These are phyloP conservation scores for Rynchops niger DNA, from an alignment of 2,113 vertebrate species.

Conservation along the genomic window DNA sequence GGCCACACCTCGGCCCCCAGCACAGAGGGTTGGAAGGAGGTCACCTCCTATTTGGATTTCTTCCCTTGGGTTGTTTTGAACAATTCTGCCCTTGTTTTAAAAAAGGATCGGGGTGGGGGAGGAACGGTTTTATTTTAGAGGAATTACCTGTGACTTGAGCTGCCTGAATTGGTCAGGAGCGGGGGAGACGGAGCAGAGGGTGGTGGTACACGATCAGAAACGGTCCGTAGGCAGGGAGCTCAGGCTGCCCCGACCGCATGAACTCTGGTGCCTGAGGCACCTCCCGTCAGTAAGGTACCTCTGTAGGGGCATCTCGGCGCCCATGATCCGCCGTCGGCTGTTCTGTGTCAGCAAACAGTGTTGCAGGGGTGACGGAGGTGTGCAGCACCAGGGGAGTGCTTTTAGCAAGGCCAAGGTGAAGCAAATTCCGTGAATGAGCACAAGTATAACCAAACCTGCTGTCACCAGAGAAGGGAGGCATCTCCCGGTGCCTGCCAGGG, in stretches of 20 bases:
- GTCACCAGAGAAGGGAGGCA: neutral
- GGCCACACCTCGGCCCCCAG: neutral
- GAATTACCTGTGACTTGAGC: neutral
- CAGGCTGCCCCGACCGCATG: neutral
- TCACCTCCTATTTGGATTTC: neutral
- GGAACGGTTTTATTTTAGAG: neutral
- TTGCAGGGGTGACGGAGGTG: neutral
- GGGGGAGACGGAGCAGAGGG: neutral
- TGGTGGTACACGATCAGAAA: neutral
- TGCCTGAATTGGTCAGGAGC: neutral
- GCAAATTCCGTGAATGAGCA: neutral
- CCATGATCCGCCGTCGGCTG: rapidly evolving
- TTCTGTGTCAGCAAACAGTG: neutral
- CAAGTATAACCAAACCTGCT: neutral
- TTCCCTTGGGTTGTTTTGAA: neutral
- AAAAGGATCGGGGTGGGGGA: neutral
- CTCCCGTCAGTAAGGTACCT: rapidly evolving
- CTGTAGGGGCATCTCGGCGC: rapidly evolving
- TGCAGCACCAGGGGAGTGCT: rapidly evolving
- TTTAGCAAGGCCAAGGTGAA: neutral
- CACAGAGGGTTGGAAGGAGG: neutral
- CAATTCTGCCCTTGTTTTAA: neutral
- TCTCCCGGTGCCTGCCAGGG: neutral
- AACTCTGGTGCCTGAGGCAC: rapidly evolving
- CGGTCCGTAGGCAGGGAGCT: neutral